Base-by-base conservation (phyloP, 2,888 invertebrate genomes). In the Diplazon laetatorius region DNA sequence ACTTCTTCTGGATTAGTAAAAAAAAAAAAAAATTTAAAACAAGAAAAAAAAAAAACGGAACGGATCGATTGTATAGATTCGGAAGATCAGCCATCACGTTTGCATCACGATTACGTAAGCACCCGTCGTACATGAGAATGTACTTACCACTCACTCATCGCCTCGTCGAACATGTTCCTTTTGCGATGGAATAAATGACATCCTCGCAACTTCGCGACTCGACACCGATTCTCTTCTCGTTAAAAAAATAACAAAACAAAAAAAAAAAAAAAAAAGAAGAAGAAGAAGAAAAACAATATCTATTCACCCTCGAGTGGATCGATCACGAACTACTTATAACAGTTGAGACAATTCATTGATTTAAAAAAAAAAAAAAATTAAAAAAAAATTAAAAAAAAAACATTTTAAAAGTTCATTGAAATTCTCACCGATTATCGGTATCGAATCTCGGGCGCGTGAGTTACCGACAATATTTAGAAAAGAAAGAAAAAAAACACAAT, bases 81-180 rank as follows among this genome's bases (percentile, higher is more conserved):
- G 30, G 30, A 65, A 18, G 20, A 42, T 50, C 18, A 12, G 52
- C 59, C 44, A 82, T 80, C 6, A n/a, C n/a, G 30, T 82, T 87
- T 83, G 84, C 85, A 85, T 82, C 84, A n/a, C n/a, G n/a, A n/a
- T n/a, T n/a, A n/a, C n/a, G n/a, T n/a, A n/a, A n/a, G n/a, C n/a
- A n/a, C n/a, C n/a, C n/a, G n/a, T 86, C 89, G 89, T 89, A 89
- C 87, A 84, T 85, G 83, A 80, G 81, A 81, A 87, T 85, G 86
- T 89, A 90, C 90, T 90, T 90, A 90, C 90, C 90, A 89, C 90
- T 89, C 88, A 88, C 86, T 89, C 87, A 89, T 52, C 86, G 86
- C 86, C 87, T 86, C 83, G 86, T 82, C 80, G 87, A 88, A 88
- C 84, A 87, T 85, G 89, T 89, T 88, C 85, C 89, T 89, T 89